Percentiles rank a stretch among this genome's conserved stretches.
Evolutionary conservation across 2,113 vertebrate genomes (phyloP).

Genomic region (Pica pica): DNA sequence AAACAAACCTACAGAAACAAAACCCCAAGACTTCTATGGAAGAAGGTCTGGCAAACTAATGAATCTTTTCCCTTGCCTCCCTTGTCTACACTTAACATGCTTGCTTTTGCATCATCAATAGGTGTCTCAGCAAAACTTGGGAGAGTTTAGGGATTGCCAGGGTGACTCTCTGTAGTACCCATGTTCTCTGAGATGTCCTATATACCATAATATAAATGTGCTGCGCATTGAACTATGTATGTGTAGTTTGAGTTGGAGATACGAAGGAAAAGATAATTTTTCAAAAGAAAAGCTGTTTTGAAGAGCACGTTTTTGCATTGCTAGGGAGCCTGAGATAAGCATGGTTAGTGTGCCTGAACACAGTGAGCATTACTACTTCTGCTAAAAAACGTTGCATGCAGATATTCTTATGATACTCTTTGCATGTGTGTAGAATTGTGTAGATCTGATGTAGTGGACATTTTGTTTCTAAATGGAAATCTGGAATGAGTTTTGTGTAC

Average conservation of each 20-base stretch:
- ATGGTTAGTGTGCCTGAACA: background rate
- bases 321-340: background rate
- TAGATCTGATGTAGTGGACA: background rate
- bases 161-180: fast-evolving
- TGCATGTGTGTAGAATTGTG: background rate
- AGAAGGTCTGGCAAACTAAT: background rate
- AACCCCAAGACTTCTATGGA: background rate
- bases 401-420: background rate
- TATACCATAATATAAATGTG: fast-evolving
- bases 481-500: background rate
- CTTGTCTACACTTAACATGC: fast-evolving
- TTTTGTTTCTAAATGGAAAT: background rate
- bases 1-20: background rate
- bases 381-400: background rate
- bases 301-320: background rate
- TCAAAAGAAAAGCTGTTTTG: background rate
- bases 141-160: background rate
- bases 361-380: background rate
- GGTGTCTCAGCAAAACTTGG: background rate
- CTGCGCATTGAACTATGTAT: background rate
- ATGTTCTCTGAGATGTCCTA: background rate
- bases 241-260: background rate
- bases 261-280: background rate
- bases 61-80: background rate
- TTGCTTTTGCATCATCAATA: background rate